Base-by-base conservation (phyloP, 2,113 vertebrate genomes). In the Canis aureus region DNA sequence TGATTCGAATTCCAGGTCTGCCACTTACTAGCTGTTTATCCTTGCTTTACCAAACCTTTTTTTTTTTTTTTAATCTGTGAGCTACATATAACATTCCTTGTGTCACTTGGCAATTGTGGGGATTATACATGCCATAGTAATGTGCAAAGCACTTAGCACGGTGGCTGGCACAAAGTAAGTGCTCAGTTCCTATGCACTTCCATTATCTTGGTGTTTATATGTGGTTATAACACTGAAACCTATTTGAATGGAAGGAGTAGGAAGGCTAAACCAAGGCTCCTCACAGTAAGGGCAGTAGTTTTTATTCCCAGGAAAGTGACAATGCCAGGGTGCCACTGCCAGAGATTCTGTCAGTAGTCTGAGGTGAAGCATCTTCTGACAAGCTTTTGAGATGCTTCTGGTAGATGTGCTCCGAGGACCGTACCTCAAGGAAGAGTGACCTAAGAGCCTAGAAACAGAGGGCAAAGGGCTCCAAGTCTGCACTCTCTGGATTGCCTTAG, bases 311-410 rank as follows among this genome's bases (percentile, higher is more conserved):
- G 38, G 57, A 25, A 92, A 86, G 91, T 94, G 25, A 62, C 92
- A 49, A 35, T 88, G 27, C 6, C 43, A 84, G 32, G 43, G 59
- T 55, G 32, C 16, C 49, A 88, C 9, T 91, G 32, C 71, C 32
- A 82, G n/a, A 90, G 84, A 82, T 94, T 92, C 73, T 83, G 49
- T 94, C 73, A 82, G 35, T 49, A 57, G 29, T 89, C 49, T 23
- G 67, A 73, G 19, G 22, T 62, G 38, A 94, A 29, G 25, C 0
- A 60, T 93, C 93, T 86, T 66, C 22, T 73, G 43, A 66, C 29
- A 95, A 80, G 7, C 32, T 87, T 95, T 87, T 59, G 15, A 80
- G 15, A 6, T 91, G 29, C 66, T 92, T 87, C 73, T 90, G n/a
- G 20, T 78, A 94, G 80, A 67, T 80, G 23, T 83, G 49, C 91